Evolutionary conservation across 2,113 vertebrate species (phyloP).

Genomic region (Tragelaphus scriptus): DNA sequence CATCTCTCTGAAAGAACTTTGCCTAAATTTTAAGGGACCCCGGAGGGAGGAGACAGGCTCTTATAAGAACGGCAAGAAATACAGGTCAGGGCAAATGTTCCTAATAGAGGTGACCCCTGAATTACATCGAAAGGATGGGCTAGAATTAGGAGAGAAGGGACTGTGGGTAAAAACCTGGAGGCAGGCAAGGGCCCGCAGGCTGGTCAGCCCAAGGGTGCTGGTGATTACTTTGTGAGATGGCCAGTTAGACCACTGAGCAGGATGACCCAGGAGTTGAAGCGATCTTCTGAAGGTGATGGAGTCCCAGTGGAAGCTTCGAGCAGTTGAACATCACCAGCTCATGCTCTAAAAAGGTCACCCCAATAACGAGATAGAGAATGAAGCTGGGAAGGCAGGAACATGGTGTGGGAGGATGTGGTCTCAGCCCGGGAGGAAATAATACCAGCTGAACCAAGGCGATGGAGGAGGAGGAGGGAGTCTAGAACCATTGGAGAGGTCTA

Average conservation of each 20-base stretch:
- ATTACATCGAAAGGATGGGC: background rate
- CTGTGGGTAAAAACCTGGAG: background rate
- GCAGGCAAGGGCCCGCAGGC: background rate
- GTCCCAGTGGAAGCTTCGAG: background rate
- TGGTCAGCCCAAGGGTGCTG: background rate
- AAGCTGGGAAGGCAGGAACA: background rate
- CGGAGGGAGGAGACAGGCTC: background rate
- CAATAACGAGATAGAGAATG: background rate
- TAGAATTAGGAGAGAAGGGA: background rate
- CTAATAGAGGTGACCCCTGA: background rate
- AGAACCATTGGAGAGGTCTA: background rate
- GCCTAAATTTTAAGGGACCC: background rate
- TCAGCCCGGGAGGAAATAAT: background rate
- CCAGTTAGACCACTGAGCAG: background rate
- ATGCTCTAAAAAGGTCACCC: background rate
- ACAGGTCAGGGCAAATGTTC: background rate
- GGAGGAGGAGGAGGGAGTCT: background rate
- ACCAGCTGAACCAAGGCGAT: accelerated
- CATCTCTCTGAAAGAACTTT: background rate
- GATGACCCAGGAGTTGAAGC: background rate
- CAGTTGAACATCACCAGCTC: background rate
- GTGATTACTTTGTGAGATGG: background rate
- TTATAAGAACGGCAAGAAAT: background rate
- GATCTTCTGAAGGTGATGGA: background rate
- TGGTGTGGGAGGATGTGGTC: background rate